phyloP scores from a whole-genome alignment of 2,888 invertebrate species.

The Linyphia triangularis region DNA sequence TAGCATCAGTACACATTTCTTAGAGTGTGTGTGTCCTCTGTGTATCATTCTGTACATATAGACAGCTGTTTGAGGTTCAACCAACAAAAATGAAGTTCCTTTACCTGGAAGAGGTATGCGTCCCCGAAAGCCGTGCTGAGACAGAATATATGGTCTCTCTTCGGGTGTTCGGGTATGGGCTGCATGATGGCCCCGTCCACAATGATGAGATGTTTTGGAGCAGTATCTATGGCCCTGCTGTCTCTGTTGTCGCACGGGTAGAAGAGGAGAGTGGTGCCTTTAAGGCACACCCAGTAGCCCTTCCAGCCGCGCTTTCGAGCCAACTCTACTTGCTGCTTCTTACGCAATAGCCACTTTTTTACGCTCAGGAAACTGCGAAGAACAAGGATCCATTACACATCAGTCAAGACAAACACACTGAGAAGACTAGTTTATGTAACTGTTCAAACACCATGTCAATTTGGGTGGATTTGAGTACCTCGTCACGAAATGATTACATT shows the following conservation, averaged over 20 bases:
- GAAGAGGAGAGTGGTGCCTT: slow-evolving; percentile 96
- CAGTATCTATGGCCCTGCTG: slow-evolving; percentile 88
- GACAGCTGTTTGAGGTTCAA: too few relatives aligned
- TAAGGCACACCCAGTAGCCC: slow-evolving; percentile 98
- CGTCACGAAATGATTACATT: too few relatives aligned
- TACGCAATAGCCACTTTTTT: slow-evolving; percentile 97
- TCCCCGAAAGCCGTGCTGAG: slow-evolving; percentile 98
- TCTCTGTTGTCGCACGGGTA: slow-evolving; percentile 96
- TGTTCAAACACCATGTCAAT: too few relatives aligned
- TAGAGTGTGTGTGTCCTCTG: too few relatives aligned
- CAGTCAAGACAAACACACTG: background rate
- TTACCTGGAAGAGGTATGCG: slow-evolving; percentile 96
- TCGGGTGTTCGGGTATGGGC: slow-evolving; percentile 99
- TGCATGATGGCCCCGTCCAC: slow-evolving; percentile 98
- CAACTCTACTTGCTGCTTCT: slow-evolving; percentile 91
- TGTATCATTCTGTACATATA: too few relatives aligned
- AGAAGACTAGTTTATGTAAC: background rate
- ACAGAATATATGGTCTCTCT: slow-evolving; percentile 98
- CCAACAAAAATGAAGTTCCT: too few relatives aligned
- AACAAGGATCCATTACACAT: background rate
- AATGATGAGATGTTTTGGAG: slow-evolving; percentile 96
- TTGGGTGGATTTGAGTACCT: too few relatives aligned
- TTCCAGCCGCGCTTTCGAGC: slow-evolving; percentile 98
- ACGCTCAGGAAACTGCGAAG: slow-evolving; percentile 93
- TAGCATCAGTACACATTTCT: too few relatives aligned